phyloP scores from a whole-genome alignment of 2,113 vertebrate species.

The Leucosticte australis region DNA sequence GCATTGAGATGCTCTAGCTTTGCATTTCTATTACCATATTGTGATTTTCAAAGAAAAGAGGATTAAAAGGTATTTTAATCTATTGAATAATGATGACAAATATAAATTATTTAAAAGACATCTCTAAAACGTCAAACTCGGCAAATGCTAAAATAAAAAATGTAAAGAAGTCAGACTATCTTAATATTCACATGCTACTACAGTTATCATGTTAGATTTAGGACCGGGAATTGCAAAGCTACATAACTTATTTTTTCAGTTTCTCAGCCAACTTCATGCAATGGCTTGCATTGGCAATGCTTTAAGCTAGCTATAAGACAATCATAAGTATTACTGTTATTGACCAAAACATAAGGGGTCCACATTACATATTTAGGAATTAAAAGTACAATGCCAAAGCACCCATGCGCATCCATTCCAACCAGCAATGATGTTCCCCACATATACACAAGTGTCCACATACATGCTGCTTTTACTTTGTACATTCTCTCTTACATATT shows the following conservation, averaged over 20 bases:
- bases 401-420: background rate
- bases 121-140: background rate
- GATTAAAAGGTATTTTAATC: slow-evolving; percentile 16
- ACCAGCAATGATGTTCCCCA: background rate
- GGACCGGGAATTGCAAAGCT: background rate
- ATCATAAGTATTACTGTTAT: background rate
- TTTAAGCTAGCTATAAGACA: background rate
- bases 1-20: background rate
- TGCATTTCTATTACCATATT: background rate
- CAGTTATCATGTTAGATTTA: background rate
- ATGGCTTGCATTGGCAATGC: background rate
- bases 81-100: slow-evolving; percentile 12
- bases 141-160: background rate
- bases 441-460: background rate
- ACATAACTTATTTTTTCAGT: background rate
- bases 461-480: background rate
- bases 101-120: background rate
- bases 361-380: background rate
- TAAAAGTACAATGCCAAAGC: background rate
- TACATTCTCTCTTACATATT: background rate
- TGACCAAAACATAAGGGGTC: background rate
- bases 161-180: background rate
- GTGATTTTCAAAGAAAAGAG: background rate
- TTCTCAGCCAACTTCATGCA: background rate
- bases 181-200: background rate